These are phyloP conservation scores for Premnoplex brunnescens DNA, from an alignment of 2,797 vertebrate genomes.

Conservation along the genomic window DNA sequence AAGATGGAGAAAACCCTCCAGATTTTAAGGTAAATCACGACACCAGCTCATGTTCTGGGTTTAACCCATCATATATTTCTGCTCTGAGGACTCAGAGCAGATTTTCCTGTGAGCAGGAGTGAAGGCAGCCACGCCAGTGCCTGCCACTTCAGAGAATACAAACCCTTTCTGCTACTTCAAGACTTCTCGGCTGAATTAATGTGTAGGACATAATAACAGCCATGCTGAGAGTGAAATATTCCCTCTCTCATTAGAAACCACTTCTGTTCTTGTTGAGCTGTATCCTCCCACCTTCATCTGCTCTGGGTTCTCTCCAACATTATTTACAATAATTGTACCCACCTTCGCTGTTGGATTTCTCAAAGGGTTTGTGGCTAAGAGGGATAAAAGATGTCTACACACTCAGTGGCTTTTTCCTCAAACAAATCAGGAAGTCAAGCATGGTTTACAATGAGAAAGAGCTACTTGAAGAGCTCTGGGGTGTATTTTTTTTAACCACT, in stretches of 20 bases:
- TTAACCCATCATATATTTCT: neutral
- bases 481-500: slow-evolving; percentile 26
- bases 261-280: slow-evolving; percentile 63
- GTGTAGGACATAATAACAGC: slow-evolving; percentile 48
- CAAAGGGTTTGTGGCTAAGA: slow-evolving; percentile 51
- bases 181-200: slow-evolving; percentile 43
- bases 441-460: slow-evolving; percentile 25
- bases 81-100: neutral
- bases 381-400: slow-evolving; percentile 37
- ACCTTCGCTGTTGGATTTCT: slow-evolving; percentile 57
- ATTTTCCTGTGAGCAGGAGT: neutral
- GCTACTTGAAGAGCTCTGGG: slow-evolving; percentile 44
- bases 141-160: neutral
- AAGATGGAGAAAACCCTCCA: neutral
- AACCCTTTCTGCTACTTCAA: slow-evolving; percentile 26
- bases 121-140: neutral
- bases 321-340: slow-evolving; percentile 64
- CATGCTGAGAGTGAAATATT: slow-evolving; percentile 58
- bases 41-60: neutral
- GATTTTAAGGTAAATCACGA: neutral
- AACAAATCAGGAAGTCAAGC: slow-evolving; percentile 63
- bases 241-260: slow-evolving; percentile 61
- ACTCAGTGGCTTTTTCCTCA: slow-evolving; percentile 53
- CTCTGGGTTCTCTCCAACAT: slow-evolving; percentile 25
- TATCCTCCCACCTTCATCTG: slow-evolving; percentile 54